phyloP scores from a whole-genome alignment of 2,888 invertebrate species.

The Octodonta nipae region DNA sequence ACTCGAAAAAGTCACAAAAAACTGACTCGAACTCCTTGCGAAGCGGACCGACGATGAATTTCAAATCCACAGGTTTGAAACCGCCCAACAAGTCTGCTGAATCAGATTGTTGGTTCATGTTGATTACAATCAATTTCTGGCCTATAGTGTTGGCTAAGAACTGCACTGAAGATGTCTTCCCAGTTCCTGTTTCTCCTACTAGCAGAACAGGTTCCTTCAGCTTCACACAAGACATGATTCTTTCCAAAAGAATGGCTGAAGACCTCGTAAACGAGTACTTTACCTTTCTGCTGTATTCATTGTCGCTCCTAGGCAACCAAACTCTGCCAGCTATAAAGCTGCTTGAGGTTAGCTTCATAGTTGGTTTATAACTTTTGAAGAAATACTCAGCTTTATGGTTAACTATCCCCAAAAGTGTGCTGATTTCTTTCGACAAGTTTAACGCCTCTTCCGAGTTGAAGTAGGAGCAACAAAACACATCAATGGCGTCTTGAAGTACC shows the following conservation, averaged over 20 bases:
- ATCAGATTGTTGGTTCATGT: constrained; percentile 98
- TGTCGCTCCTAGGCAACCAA: constrained; percentile 29
- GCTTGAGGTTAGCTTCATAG: constrained; percentile 44
- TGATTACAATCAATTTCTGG: constrained; percentile 80
- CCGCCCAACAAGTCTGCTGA: constrained; percentile 93
- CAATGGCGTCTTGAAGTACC: constrained; percentile 77
- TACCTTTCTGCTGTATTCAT: constrained; percentile 18
- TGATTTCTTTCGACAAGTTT: constrained; percentile 58
- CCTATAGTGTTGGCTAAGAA: constrained; percentile 74
- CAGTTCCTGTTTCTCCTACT: constrained; percentile 97
- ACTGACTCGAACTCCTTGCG: constrained; percentile 69
- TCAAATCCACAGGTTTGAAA: constrained; percentile 88
- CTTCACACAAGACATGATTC: constrained; percentile 70
- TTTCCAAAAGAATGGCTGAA: constrained; percentile 71
- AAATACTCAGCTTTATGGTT: constrained; percentile 72
- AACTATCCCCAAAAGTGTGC: constrained; percentile 67
- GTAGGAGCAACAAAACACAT: constrained; percentile 77
- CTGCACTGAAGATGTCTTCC: constrained; percentile 92
- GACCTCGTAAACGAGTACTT: constrained; percentile 75
- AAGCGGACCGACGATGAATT: constrained; percentile 68
- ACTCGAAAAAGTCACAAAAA: constrained; percentile 63
- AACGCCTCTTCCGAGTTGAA: constrained; percentile 51
- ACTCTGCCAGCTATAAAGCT: constrained; percentile 61
- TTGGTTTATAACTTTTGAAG: constrained; percentile 65
- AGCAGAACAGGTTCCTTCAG: constrained; percentile 81